Evolutionary conservation across 2,113 vertebrate genomes (phyloP), one percentile per base, ranked within the genome.

Genomic region (Campylomormyrus tamandua): DNA sequence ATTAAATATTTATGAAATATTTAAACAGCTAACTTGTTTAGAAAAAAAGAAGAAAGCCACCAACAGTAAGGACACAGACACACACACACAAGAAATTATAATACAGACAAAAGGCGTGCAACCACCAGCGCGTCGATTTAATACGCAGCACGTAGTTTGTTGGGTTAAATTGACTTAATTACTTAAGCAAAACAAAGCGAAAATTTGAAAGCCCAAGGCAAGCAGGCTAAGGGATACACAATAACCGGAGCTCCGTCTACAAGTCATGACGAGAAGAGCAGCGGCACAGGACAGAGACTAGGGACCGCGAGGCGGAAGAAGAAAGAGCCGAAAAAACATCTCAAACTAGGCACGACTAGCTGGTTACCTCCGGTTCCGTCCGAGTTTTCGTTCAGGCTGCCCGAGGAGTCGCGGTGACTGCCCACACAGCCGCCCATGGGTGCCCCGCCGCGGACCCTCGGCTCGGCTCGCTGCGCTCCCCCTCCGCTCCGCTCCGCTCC

Each of bases 341-440:
- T 80, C 49, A 19, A 53, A 87, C 85, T 87, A 80, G 46, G 58
- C 53, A 53, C 19, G 46, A 50, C 52, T 21, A 90, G 86, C 90
- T 93, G 89, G 95, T 95, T 94, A 96, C 96, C 96, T 95, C 96
- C 96, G 87, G 96, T 94, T 93, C 96, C 96, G 93, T 96, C 96
- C 91, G 96, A 96, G 93, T 95, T 96, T 93, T 96, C 96, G 94
- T 96, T 96, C 91, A 96, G 94, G 94, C 95, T 96, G 94, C 95
- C 95, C 93, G 96, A 96, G 90, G 96, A 96, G 92, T 96, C 95
- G 94, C 96, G 96, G 93, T 96, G 96, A 93, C 95, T 94, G 93
- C 96, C 96, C 95, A 96, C 95, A 94, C 96, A 96, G 94, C 96
- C 96, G 94, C 96, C 96, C 96, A 96, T 96, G 96, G 94, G 95